These are phyloP conservation scores for Spialia ferax DNA, from an alignment of 2,888 invertebrate genomes.

Conservation along the genomic window DNA sequence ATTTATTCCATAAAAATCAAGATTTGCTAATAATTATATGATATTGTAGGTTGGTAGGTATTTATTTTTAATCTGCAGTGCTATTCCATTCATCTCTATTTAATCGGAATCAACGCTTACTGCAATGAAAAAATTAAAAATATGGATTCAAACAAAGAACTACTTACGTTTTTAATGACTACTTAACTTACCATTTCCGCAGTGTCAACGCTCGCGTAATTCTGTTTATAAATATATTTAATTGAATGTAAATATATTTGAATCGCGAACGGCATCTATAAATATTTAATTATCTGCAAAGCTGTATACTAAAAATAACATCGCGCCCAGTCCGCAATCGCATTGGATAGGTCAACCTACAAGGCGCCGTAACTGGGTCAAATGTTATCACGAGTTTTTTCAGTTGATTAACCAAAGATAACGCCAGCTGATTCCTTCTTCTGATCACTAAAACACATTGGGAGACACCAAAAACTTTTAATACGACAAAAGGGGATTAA, in stretches of 20 bases:
- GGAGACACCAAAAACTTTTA: constrained; percentile 52
- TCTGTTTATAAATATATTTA: constrained; percentile 53
- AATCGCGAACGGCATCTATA: constrained; percentile 75
- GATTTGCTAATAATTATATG: too few species aligned
- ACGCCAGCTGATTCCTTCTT: constrained; percentile 47
- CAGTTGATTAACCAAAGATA: constrained; percentile 45
- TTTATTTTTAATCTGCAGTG: too few species aligned
- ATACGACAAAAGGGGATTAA: constrained; percentile 54
- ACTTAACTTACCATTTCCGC: constrained; percentile 69
- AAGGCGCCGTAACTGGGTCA: constrained; percentile 82
- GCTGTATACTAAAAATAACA: constrained; percentile 84
- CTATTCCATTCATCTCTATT: not conserved
- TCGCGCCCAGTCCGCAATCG: constrained; percentile 80
- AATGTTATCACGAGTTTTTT: constrained; percentile 65
- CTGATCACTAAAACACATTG: constrained; percentile 48
- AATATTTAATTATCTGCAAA: constrained; percentile 85
- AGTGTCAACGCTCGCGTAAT: constrained; percentile 39
- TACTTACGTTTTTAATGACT: too few species aligned
- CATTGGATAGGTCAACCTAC: constrained; percentile 83
- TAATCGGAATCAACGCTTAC: not conserved
- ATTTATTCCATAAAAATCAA: too few species aligned
- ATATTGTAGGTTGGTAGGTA: too few species aligned
- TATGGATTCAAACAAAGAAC: constrained; percentile 71
- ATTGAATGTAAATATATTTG: constrained; percentile 40
- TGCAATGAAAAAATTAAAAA: constrained; percentile 25